Base-by-base conservation (phyloP, 2,113 vertebrate genomes). In the Hipposideros armiger region DNA sequence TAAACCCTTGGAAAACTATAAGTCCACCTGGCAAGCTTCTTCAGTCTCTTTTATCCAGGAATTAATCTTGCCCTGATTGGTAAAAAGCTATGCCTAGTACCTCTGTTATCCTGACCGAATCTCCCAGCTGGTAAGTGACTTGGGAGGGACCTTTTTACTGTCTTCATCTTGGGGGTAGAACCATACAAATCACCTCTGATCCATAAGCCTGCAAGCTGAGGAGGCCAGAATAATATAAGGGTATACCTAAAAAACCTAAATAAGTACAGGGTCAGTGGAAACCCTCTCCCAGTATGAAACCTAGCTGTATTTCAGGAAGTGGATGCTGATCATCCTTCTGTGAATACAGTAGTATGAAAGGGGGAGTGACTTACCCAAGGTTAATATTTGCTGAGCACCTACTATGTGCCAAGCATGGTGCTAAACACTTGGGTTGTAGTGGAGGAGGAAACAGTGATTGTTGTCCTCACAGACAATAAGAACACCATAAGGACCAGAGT, bases 311-410 rank as follows among this genome's bases (percentile, higher is more conserved):
- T 86, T 22, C 20, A 58, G 70, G 26, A 74, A 52, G 70, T 17
- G 4, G 17, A 9, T 52, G 42, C 22, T 4, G 32, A 30, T 40
- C 40, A 1, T 1, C 8, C 70, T 56, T 45, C n/a, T 20, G 0
- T 1, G 36, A 36, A 26, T 3, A 66, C 0, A 28, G 22, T 2
- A 28, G 60, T 20, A 30, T 10, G 42, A 45, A 69, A 64, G 54
- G 22, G 8, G 66, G 30, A 7, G 32, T 32, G 26, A 62, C 5
- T 36, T 24, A 6, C 4, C 0, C 0, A 11, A 69, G 42, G 42
- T 42, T 11, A 24, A 22, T 40, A 45, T 24, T 47, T 13, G 40
- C 36, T 15, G 45, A 58, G 90, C 16, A 15, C 8, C 30, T 22
- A 6, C 30, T 19, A 3, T 15, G 24, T 5, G 4, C 32, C 70